Evolutionary conservation across 2,888 invertebrate species (phyloP).

Genomic region (Ormyrus rosae): DNA sequence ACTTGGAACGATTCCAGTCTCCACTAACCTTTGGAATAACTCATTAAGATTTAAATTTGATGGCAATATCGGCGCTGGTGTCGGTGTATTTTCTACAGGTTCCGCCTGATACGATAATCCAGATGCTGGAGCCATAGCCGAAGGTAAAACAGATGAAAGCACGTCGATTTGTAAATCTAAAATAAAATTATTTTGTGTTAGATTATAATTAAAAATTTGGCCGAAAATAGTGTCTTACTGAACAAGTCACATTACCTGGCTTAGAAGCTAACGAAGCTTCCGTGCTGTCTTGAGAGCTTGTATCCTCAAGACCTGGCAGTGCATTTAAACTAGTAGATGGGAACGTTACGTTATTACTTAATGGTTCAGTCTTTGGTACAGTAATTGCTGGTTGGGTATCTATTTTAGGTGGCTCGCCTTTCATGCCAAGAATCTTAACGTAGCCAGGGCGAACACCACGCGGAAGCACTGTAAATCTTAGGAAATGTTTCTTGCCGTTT

Average conservation of each 20-base stretch:
- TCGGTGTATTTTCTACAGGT: constrained; percentile 49
- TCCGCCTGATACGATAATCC: constrained; percentile 56
- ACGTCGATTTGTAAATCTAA: constrained; percentile 78
- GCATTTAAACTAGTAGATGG: neutral
- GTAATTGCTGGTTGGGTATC: no score
- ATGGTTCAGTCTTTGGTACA: no score
- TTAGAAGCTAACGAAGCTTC: constrained; percentile 6
- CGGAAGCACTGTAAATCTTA: constrained; percentile 88
- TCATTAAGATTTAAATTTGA: constrained; percentile 89
- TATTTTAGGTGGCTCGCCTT: constrained; percentile 77
- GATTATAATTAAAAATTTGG: neutral
- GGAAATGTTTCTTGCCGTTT: constrained; percentile 85
- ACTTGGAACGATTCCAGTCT: constrained; percentile 85
- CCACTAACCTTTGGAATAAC: constrained; percentile 89
- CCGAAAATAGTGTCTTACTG: neutral
- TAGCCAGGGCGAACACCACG: constrained; percentile 84
- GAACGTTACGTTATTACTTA: no score
- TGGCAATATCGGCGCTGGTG: constrained; percentile 67
- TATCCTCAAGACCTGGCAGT: constrained; percentile 29
- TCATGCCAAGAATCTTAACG: constrained; percentile 85
- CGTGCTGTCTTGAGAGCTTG: constrained; percentile 26
- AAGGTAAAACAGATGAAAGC: constrained; percentile 67
- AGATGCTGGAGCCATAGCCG: constrained; percentile 57
- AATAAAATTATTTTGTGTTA: neutral
- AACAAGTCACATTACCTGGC: constrained; percentile 22